Evolutionary conservation across 2,113 vertebrate species (phyloP).

Genomic region (Rhagologus leucostigma): DNA sequence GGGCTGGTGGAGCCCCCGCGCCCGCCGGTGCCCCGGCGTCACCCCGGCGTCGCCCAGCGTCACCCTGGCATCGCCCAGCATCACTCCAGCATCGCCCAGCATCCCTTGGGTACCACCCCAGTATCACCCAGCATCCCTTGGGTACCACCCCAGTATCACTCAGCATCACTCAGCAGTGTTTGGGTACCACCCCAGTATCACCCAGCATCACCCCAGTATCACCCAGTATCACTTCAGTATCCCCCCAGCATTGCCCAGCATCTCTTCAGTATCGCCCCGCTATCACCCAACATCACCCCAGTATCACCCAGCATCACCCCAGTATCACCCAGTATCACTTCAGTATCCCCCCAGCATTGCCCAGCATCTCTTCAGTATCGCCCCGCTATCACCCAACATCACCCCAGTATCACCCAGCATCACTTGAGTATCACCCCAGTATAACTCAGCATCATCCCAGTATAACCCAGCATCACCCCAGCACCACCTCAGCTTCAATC

Average conservation of each 20-base stretch:
- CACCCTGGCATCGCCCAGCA: background rate
- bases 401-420: too few species aligned
- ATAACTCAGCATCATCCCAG: background rate
- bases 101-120: background rate
- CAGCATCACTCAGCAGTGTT: rapidly evolving
- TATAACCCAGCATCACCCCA: background rate
- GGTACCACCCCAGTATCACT: too few species aligned
- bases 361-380: too few species aligned
- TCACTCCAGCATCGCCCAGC: background rate
- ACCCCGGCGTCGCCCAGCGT: rapidly evolving
- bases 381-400: background rate
- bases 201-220: background rate
- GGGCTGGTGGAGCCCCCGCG: background rate
- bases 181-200: too few species aligned
- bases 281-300: too few species aligned
- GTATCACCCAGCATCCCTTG: background rate
- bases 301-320: background rate
- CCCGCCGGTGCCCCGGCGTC: rapidly evolving
- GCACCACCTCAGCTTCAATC: background rate
- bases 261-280: background rate
- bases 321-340: background rate
- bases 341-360: too few species aligned
- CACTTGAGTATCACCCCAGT: background rate
- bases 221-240: background rate
- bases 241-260: background rate